phyloP scores from a whole-genome alignment of 1,140 invertebrate species.

The Drosophila melanogaster region DNA sequence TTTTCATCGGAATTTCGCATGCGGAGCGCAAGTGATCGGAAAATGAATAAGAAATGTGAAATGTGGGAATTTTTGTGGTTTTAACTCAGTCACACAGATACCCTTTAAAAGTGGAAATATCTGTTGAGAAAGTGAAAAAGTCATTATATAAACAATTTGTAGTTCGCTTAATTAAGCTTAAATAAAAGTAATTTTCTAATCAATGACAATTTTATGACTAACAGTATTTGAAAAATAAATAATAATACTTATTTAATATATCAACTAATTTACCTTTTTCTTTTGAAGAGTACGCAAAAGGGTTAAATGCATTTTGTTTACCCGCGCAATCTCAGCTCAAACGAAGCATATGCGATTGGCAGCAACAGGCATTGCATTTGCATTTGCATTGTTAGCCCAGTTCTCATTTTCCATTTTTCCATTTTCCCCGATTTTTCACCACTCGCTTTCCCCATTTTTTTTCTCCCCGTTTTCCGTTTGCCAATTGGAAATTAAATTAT shows the following conservation, averaged over 20 bases:
- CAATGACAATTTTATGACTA: too few species aligned
- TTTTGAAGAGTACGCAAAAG: not conserved
- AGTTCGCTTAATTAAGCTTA: too few species aligned
- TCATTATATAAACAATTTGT: too few species aligned
- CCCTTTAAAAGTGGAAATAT: not conserved
- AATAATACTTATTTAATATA: too few species aligned
- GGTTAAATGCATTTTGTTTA: not conserved
- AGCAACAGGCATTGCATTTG: constrained; percentile 21
- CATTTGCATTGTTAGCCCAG: constrained; percentile 31
- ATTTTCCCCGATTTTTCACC: not conserved
- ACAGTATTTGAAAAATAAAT: not conserved
- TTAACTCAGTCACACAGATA: not conserved
- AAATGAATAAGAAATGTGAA: constrained; percentile 8
- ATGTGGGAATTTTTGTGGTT: not conserved
- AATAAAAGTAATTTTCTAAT: too few species aligned
- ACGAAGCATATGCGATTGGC: constrained; percentile 1
- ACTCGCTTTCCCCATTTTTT: not conserved
- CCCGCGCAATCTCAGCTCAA: not conserved
- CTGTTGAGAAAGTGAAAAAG: too few species aligned
- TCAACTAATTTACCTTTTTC: not conserved
- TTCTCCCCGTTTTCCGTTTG: constrained; percentile 43
- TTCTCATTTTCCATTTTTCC: constrained; percentile 5
- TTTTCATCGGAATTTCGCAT: constrained; percentile 47
- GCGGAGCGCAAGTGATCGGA: constrained; percentile 29
- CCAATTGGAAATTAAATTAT: constrained; percentile 77